Evolutionary conservation across 2,797 vertebrate species (phyloP).

Genomic region (Triplophysa bombifrons): DNA sequence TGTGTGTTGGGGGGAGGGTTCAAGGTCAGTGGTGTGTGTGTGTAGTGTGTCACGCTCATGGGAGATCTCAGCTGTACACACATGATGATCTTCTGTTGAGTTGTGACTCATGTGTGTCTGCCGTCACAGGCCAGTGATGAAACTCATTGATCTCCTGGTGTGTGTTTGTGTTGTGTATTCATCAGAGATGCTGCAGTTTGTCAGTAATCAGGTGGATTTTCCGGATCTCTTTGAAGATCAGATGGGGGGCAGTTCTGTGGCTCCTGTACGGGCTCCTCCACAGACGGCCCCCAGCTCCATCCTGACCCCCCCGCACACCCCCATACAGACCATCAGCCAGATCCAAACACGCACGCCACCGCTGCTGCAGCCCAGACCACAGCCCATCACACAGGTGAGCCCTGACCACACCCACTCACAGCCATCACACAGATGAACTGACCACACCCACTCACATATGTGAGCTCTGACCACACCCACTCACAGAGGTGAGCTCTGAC

Average conservation of each 20-base stretch:
- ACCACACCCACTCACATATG: constrained; percentile 45
- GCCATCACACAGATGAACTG: too few relatives aligned
- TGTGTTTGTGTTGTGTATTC: accelerated
- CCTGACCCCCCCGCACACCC: constrained; percentile 75
- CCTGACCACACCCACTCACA: not conserved
- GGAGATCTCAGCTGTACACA: too few relatives aligned
- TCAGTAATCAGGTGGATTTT: constrained; percentile 95
- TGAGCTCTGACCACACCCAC: not conserved
- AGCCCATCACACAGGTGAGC: constrained; percentile 63
- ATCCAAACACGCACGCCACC: constrained; percentile 72
- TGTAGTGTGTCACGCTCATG: not conserved
- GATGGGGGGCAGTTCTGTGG: constrained; percentile 64
- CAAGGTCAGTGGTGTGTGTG: not conserved
- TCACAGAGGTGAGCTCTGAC: constrained; percentile 66
- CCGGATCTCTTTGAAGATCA: constrained; percentile 92
- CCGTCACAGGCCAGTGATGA: too few relatives aligned
- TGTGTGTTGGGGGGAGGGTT: too few relatives aligned
- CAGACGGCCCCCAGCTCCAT: constrained; percentile 43
- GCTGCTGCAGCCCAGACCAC: constrained; percentile 78
- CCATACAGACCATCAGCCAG: constrained; percentile 64
- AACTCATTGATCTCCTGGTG: not conserved
- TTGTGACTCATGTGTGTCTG: too few relatives aligned
- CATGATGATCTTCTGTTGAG: too few relatives aligned
- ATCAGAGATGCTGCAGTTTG: constrained; percentile 97
- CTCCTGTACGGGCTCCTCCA: constrained; percentile 56